These are phyloP conservation scores for Ramphastos sulfuratus DNA, from an alignment of 2,113 vertebrate species.

Conservation along the genomic window DNA sequence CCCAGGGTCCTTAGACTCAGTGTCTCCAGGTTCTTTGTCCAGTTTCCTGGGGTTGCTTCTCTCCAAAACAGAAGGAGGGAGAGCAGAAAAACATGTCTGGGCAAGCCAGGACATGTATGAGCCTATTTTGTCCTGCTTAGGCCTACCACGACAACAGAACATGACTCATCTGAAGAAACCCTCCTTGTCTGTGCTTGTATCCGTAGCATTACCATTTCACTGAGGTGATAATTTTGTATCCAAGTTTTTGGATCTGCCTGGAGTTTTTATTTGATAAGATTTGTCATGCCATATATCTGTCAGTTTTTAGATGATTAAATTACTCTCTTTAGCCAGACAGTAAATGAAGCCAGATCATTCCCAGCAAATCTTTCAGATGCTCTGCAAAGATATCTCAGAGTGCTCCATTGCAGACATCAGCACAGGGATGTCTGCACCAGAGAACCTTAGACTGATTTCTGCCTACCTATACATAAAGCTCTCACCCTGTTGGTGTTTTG, in stretches of 20 bases:
- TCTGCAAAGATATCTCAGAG: background rate
- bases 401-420: background rate
- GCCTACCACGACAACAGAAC: background rate
- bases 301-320: background rate
- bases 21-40: too few species aligned
- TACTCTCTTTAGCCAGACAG: background rate
- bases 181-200: background rate
- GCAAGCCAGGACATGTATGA: too few species aligned
- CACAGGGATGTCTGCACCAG: background rate
- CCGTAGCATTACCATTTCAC: background rate
- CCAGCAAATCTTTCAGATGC: background rate
- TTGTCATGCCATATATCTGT: background rate
- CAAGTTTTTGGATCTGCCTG: background rate
- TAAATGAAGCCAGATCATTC: background rate
- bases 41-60: too few species aligned
- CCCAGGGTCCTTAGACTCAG: too few species aligned
- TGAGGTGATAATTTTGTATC: background rate
- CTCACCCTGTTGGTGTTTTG: background rate
- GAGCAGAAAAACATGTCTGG: too few species aligned
- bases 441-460: background rate
- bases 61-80: too few species aligned
- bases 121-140: too few species aligned
- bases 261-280: background rate
- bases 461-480: background rate
- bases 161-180: background rate